Conservation (phyloP, 2,113 vertebrate species). For the Glaucomys volans region DNA sequence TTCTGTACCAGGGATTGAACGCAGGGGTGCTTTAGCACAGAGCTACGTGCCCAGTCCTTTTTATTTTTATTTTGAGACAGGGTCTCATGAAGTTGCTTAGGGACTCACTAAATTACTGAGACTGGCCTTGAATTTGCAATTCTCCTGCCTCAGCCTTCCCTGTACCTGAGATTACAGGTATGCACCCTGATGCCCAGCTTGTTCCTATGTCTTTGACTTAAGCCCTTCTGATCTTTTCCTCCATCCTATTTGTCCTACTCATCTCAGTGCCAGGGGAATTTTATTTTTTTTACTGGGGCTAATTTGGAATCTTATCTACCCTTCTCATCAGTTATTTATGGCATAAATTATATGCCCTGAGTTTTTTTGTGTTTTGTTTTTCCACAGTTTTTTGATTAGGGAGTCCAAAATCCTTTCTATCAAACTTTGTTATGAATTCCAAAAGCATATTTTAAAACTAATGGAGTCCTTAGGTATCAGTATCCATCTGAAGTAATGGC, state of each 20-base stretch:
- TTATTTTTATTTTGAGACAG: too few relatives aligned
- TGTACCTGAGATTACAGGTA: background rate
- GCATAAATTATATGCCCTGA: background rate
- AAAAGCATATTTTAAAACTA: constrained; percentile 7
- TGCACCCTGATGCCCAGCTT: background rate
- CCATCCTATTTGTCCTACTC: background rate
- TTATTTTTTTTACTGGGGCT: too few relatives aligned
- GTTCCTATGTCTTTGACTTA: background rate
- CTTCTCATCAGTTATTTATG: background rate
- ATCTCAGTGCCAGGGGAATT: background rate
- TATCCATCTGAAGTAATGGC: background rate
- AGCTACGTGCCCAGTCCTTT: too few relatives aligned
- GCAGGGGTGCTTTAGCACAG: too few relatives aligned
- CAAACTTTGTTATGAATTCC: background rate
- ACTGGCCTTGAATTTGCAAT: too few relatives aligned
- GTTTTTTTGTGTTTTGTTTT: constrained; percentile 3
- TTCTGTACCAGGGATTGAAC: too few relatives aligned
- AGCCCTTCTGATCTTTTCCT: background rate
- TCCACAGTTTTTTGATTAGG: background rate
- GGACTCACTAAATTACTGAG: too few relatives aligned
- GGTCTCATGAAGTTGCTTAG: too few relatives aligned
- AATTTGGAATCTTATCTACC: background rate
- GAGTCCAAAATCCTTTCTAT: background rate
- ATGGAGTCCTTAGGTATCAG: background rate
- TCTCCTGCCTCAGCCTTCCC: too few relatives aligned